Conservation (phyloP, 92 coral and sea anemone species). For the Bergia puertoricense region DNA sequence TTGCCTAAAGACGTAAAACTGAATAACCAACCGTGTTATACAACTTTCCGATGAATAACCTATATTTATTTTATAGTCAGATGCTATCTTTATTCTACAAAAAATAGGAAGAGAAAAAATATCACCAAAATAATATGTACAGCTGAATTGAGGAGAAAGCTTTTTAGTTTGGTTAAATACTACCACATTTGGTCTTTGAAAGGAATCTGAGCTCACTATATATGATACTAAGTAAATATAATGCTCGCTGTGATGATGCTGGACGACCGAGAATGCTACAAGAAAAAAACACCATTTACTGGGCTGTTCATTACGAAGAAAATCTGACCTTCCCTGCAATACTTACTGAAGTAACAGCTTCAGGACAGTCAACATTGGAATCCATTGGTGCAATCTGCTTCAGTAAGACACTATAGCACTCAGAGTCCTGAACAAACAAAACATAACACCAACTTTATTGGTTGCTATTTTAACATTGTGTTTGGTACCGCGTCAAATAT, state of each 20-base stretch:
- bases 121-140: no score
- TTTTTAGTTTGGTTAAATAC: no score
- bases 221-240: no score
- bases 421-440: slow-evolving; percentile 75
- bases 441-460: not conserved
- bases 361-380: slow-evolving; percentile 57
- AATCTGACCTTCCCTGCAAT: not conserved
- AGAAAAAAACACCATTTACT: no score
- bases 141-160: no score
- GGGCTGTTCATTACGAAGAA: not conserved
- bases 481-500: not conserved
- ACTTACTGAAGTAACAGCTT: slow-evolving; percentile 35
- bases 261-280: no score
- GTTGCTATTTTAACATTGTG: not conserved
- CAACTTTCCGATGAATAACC: no score
- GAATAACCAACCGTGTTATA: no score
- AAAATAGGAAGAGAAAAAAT: not conserved
- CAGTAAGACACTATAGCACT: slow-evolving; percentile 79
- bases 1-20: no score
- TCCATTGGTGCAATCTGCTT: slow-evolving; percentile 79
- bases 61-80: not conserved
- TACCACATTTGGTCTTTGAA: no score
- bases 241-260: no score
- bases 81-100: not conserved
- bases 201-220: no score